phyloP scores from a whole-genome alignment of 1,140 invertebrate genomes.

The Pseudomyrmex sp. region DNA sequence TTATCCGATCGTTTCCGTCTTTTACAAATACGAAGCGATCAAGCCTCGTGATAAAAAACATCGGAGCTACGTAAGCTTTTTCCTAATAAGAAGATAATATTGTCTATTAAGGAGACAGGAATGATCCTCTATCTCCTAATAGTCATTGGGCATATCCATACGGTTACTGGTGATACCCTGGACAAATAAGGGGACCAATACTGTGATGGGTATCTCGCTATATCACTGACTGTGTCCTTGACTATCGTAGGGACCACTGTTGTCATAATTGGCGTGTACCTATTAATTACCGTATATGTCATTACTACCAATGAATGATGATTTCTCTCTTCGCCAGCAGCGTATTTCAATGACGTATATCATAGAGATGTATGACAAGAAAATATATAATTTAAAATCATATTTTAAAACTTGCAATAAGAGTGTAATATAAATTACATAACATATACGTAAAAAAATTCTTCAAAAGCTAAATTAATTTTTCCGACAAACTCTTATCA shows the following conservation, averaged over 20 bases:
- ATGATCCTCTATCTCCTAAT: constrained; percentile 8
- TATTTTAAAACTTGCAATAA: background rate
- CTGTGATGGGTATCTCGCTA: constrained; percentile 32
- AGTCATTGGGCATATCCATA: constrained; percentile 42
- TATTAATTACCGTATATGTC: background rate
- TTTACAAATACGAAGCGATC: constrained; percentile 36
- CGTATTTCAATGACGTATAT: background rate
- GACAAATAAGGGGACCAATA: constrained; percentile 51
- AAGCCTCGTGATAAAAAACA: background rate
- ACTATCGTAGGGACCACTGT: constrained; percentile 24
- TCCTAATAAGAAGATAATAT: no score
- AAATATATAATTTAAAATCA: background rate
- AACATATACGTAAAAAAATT: background rate
- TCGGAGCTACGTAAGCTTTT: no score
- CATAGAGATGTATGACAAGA: background rate
- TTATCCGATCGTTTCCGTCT: constrained; percentile 32
- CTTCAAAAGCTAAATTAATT: background rate
- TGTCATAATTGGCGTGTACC: constrained; percentile 13
- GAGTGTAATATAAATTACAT: background rate
- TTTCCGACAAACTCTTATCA: background rate
- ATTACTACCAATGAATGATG: background rate
- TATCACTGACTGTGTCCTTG: constrained; percentile 20
- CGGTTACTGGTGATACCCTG: constrained; percentile 49
- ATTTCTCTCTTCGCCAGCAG: no score
- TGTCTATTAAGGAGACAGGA: no score